These are phyloP conservation scores for Dendrophyllia cribrosa DNA, from an alignment of 64 coral and sea anemone species.

Conservation along the genomic window DNA sequence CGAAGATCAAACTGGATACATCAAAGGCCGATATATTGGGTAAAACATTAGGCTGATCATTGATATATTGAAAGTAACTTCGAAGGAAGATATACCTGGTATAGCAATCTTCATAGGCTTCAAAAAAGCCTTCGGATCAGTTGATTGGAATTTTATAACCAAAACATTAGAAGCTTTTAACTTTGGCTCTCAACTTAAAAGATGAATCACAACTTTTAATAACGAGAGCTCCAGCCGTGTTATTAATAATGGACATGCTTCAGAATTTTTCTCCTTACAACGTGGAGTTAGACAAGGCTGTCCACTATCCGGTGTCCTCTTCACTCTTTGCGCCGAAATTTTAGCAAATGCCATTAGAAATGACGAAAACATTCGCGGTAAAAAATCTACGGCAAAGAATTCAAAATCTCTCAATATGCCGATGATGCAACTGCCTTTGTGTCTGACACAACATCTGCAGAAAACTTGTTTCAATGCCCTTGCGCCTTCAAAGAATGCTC, in stretches of 20 bases:
- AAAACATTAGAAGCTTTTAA: background rate
- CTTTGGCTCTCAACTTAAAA: constrained; percentile 21
- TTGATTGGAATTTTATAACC: too few species aligned
- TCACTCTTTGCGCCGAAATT: background rate
- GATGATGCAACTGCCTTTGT: constrained; percentile 25
- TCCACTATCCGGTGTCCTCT: background rate
- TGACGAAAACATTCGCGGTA: background rate
- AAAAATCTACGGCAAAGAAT: background rate
- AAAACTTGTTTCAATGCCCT: background rate
- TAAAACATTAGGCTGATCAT: background rate
- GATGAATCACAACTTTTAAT: background rate
- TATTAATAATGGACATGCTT: constrained; percentile 11
- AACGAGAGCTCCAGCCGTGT: constrained; percentile 23
- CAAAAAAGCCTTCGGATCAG: constrained; percentile 16
- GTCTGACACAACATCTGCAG: background rate
- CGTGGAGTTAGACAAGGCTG: constrained; percentile 24
- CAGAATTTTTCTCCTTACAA: constrained; percentile 14
- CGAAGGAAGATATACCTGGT: background rate
- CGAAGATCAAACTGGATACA: background rate
- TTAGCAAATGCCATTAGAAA: background rate
- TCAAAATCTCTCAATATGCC: constrained; percentile 27
- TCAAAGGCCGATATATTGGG: background rate
- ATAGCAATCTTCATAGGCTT: background rate
- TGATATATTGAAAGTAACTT: background rate
- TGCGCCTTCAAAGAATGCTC: constrained; percentile 5